phyloP scores from a whole-genome alignment of 2,888 invertebrate genomes.

The Dasypolia templi region DNA sequence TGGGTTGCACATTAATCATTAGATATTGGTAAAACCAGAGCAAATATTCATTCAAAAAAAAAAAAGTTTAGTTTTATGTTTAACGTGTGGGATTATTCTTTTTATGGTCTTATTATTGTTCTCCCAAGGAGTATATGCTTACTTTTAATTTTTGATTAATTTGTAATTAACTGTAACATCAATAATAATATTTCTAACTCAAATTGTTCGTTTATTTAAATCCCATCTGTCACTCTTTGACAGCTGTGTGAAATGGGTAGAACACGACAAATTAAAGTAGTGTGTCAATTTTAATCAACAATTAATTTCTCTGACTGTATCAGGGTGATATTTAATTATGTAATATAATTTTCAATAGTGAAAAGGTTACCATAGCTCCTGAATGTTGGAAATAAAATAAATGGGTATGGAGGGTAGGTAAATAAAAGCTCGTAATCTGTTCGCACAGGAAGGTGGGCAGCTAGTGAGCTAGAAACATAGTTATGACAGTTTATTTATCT shows the following conservation, averaged over 20 bases:
- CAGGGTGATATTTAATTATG: background rate
- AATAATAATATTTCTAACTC: background rate
- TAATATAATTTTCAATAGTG: slow-evolving; percentile 24
- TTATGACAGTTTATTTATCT: slow-evolving; percentile 43
- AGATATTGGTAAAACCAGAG: background rate
- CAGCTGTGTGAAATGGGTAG: background rate
- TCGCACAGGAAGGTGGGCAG: slow-evolving; percentile 37
- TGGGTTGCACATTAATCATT: background rate
- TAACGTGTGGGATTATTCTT: background rate
- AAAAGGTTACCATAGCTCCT: slow-evolving; percentile 35
- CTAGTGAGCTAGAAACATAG: slow-evolving; percentile 48
- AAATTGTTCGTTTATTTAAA: background rate
- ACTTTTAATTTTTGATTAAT: too few species aligned
- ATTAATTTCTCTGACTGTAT: too few species aligned
- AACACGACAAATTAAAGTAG: background rate
- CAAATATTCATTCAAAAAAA: too few species aligned
- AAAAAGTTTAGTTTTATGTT: background rate
- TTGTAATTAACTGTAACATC: background rate
- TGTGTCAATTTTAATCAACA: too few species aligned
- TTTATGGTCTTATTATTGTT: background rate
- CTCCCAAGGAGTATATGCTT: background rate
- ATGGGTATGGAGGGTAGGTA: slow-evolving; percentile 23
- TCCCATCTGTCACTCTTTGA: background rate
- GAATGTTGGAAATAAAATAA: slow-evolving; percentile 50
- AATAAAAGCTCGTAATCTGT: slow-evolving; percentile 51